Percentiles rank a stretch among this genome's conserved stretches.
Evolutionary conservation across 2,888 invertebrate species (phyloP).

Genomic region (Glaucopsyche alexis): DNA sequence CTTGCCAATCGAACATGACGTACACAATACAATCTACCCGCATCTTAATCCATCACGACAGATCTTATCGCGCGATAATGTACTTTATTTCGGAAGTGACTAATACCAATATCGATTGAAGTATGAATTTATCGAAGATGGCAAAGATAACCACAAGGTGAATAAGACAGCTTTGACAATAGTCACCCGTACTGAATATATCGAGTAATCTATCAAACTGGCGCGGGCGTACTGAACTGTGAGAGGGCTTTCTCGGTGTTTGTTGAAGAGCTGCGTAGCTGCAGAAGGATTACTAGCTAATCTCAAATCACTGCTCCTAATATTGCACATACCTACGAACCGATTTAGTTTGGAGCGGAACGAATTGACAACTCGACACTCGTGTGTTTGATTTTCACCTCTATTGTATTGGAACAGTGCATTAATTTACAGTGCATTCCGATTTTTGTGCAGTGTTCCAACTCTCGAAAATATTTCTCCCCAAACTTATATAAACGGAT

Average conservation of each 20-base stretch:
- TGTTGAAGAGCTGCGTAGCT: background rate
- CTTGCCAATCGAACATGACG: constrained; percentile 25
- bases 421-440: too few species aligned
- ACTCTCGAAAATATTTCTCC: too few species aligned
- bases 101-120: background rate
- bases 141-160: constrained; percentile 23
- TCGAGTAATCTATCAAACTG: constrained; percentile 13
- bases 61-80: background rate
- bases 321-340: too few species aligned
- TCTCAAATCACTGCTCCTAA: background rate
- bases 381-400: too few species aligned
- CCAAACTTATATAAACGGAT: too few species aligned
- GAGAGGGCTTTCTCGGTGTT: background rate
- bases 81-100: background rate
- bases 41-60: constrained; percentile 16
- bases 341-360: too few species aligned
- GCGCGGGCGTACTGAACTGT: background rate
- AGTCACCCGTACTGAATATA: constrained; percentile 16
- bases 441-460: too few species aligned
- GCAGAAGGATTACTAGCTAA: background rate
- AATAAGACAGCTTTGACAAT: constrained; percentile 23
- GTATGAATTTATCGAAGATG: constrained; percentile 1
- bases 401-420: too few species aligned
- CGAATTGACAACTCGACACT: too few species aligned
- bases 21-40: constrained; percentile 20